Evolutionary conservation across 2,113 vertebrate species (phyloP).

Genomic region (Indri indri): DNA sequence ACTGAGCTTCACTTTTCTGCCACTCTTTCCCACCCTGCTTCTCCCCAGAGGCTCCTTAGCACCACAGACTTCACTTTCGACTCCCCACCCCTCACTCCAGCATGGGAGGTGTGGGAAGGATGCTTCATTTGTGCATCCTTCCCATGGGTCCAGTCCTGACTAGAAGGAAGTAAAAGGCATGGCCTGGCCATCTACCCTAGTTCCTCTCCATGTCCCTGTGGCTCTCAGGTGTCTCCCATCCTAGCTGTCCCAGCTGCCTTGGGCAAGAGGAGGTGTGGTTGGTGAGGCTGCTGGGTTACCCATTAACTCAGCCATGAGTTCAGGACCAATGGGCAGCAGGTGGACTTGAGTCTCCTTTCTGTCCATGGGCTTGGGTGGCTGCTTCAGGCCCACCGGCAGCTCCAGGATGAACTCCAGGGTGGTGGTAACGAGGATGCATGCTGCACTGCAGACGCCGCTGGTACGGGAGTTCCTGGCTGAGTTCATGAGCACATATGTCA

Average conservation of each 20-base stretch:
- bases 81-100: neutral
- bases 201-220: neutral
- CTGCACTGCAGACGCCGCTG: conserved; percentile 74
- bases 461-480: conserved; percentile 88
- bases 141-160: neutral
- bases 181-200: neutral
- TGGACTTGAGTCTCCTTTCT: conserved; percentile 35
- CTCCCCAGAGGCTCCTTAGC: neutral
- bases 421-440: neutral
- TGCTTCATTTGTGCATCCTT: neutral
- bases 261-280: conserved; percentile 3
- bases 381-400: neutral
- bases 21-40: neutral
- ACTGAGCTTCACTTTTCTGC: neutral
- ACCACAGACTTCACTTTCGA: neutral
- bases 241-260: neutral
- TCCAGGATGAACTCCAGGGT: neutral
- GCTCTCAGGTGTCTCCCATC: neutral
- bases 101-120: too few relatives aligned
- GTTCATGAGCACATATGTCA: conserved; percentile 86
- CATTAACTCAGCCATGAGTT: conserved; percentile 55
- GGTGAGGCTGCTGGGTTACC: conserved; percentile 43
- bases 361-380: neutral
- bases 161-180: neutral
- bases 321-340: neutral